phyloP scores from a whole-genome alignment of 2,113 vertebrate species.

The Heterocephalus glaber region DNA sequence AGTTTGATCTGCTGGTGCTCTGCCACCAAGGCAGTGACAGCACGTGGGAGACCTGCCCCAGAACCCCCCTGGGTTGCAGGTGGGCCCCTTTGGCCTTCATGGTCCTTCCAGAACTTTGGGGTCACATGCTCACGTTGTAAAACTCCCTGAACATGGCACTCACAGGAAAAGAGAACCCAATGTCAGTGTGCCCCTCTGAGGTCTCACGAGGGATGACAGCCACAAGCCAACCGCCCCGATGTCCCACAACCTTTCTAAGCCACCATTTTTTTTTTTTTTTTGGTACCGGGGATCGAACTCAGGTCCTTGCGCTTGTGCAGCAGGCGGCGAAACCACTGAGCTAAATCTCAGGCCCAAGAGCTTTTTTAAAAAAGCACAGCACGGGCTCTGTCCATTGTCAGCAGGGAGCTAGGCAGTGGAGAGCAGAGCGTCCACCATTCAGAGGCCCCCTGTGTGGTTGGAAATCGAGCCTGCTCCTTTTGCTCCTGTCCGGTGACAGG shows the following conservation, averaged over 20 bases:
- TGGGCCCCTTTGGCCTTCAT: accelerated
- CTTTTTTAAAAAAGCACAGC: background rate
- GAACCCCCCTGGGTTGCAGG: background rate
- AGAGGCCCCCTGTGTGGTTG: accelerated
- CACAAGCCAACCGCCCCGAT: accelerated
- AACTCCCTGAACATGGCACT: accelerated
- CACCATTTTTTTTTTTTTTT: too few species aligned
- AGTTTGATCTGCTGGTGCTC: background rate
- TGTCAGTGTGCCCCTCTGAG: accelerated
- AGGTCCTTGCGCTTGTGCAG: too few species aligned
- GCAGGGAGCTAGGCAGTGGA: background rate
- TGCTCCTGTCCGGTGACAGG: background rate
- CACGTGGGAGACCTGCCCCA: accelerated
- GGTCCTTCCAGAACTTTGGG: accelerated
- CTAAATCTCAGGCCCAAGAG: too few species aligned
- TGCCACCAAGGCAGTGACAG: background rate
- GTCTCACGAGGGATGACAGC: accelerated
- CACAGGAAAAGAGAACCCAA: accelerated
- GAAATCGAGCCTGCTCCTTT: accelerated
- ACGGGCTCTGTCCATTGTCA: accelerated
- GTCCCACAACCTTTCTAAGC: accelerated
- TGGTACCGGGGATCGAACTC: too few species aligned
- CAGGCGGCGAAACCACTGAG: too few species aligned
- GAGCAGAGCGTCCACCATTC: accelerated
- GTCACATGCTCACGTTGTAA: accelerated